phyloP scores from a whole-genome alignment of 2,888 invertebrate species.

The Hyles lineata region DNA sequence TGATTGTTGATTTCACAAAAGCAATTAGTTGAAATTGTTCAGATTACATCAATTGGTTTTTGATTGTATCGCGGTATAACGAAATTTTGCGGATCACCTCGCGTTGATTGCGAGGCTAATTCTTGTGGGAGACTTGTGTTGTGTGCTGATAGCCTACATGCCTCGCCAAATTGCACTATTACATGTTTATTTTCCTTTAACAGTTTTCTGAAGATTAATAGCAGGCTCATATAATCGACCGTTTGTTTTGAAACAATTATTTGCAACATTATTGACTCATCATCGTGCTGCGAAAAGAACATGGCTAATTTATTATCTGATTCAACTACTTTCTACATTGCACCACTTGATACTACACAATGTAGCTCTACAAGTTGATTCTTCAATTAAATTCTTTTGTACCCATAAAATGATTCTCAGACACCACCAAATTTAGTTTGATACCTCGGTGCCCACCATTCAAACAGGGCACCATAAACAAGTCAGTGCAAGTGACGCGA shows the following conservation, averaged over 20 bases:
- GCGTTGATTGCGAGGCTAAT: conserved; percentile 26
- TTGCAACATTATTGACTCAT: conserved; percentile 9
- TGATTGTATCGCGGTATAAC: conserved; percentile 30
- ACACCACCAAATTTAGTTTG: conserved; percentile 1
- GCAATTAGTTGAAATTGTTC: conserved; percentile 34
- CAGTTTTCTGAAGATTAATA: background rate
- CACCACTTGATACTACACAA: background rate
- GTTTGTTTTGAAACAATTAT: background rate
- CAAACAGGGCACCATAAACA: conserved; percentile 17
- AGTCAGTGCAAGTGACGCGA: conserved; percentile 21
- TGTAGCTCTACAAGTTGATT: background rate
- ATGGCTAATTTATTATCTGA: too few relatives aligned
- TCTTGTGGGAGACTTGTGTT: conserved; percentile 22
- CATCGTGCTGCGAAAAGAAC: too few relatives aligned
- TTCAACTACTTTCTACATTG: too few relatives aligned
- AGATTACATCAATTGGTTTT: conserved; percentile 33
- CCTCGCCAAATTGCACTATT: conserved; percentile 14
- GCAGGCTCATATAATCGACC: background rate
- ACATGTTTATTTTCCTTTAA: conserved; percentile 11
- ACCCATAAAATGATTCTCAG: conserved; percentile 6
- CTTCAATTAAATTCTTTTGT: background rate
- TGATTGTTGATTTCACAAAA: conserved; percentile 33
- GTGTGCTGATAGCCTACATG: conserved; percentile 26
- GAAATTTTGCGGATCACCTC: conserved; percentile 30
- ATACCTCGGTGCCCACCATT: conserved; percentile 4